These are phyloP conservation scores for Perizoma affinitatum DNA, from an alignment of 2,888 invertebrate species.

Conservation along the genomic window DNA sequence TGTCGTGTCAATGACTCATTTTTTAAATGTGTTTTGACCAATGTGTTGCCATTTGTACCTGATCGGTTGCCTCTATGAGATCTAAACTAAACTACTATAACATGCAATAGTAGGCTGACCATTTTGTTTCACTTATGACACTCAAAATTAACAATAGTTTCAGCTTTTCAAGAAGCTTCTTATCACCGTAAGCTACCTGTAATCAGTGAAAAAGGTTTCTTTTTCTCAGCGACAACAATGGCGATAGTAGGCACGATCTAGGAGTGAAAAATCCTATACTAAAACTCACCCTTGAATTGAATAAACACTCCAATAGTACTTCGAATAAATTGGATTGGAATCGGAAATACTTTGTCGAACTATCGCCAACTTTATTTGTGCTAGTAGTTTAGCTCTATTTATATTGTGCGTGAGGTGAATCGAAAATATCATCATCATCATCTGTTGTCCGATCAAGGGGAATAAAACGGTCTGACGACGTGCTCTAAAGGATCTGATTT, in stretches of 20 bases:
- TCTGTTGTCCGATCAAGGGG: too few relatives aligned
- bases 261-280: conserved; percentile 46
- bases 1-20: too few relatives aligned
- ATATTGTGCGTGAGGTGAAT: conserved; percentile 20
- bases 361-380: conserved; percentile 28
- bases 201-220: conserved; percentile 38
- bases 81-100: too few relatives aligned
- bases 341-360: conserved; percentile 53
- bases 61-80: too few relatives aligned
- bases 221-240: conserved; percentile 25
- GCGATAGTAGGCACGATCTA: conserved; percentile 23
- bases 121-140: too few relatives aligned
- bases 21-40: too few relatives aligned
- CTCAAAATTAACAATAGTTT: too few relatives aligned
- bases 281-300: conserved; percentile 46
- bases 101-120: too few relatives aligned
- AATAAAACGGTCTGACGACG: too few relatives aligned
- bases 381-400: conserved; percentile 26
- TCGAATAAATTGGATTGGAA: conserved; percentile 63
- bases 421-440: too few relatives aligned
- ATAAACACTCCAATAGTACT: conserved; percentile 57
- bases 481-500: too few relatives aligned
- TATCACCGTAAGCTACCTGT: conserved; percentile 22
- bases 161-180: conserved; percentile 1
- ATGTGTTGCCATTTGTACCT: too few relatives aligned